Evolutionary conservation across 1,140 invertebrate genomes (phyloP).

Genomic region (Asbolus verrucosus): DNA sequence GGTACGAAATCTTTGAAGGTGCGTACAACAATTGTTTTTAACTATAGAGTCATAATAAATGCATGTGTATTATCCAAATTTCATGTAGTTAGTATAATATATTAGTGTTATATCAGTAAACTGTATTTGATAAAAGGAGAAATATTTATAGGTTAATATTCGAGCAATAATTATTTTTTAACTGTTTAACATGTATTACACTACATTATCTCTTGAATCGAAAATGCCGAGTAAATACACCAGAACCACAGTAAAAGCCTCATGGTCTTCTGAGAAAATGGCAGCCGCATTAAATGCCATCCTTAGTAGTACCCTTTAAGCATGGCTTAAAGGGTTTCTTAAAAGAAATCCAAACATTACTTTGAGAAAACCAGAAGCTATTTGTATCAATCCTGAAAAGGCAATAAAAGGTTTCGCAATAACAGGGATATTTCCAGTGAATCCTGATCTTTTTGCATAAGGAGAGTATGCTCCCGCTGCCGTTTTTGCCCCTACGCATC

Average conservation of each 20-base stretch:
- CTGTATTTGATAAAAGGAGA: background rate
- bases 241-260: background rate
- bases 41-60: background rate
- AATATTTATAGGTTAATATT: background rate
- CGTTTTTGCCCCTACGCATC: too few relatives aligned
- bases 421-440: too few relatives aligned
- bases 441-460: too few relatives aligned
- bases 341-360: background rate
- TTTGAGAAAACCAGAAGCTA: background rate
- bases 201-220: background rate
- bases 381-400: too few relatives aligned
- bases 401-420: too few relatives aligned
- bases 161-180: background rate
- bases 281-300: background rate
- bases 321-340: background rate
- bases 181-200: background rate
- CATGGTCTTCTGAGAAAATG: background rate
- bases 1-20: background rate
- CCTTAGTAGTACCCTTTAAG: background rate
- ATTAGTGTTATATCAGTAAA: background rate
- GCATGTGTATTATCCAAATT: background rate
- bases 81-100: background rate
- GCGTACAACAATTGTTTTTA: background rate
- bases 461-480: too few relatives aligned
- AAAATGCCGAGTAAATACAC: background rate